Evolutionary conservation across 1,140 invertebrate genomes (phyloP).

Genomic region (Rhagoletis pomonella): DNA sequence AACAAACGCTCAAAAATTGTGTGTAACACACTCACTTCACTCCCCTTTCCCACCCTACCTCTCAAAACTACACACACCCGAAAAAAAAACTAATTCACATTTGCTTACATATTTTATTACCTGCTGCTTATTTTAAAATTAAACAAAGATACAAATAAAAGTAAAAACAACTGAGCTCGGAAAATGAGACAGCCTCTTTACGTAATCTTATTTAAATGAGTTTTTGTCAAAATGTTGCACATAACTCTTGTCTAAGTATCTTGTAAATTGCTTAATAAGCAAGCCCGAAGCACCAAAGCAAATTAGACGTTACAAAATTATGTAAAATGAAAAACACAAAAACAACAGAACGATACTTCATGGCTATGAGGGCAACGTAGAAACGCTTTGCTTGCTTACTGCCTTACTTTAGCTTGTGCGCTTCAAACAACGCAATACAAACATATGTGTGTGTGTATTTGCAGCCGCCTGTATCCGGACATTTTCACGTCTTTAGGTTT

Average conservation of each 20-base stretch:
- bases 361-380: too few relatives aligned
- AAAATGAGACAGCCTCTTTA: background rate
- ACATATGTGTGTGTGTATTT: background rate
- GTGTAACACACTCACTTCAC: too few relatives aligned
- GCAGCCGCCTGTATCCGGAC: too few relatives aligned
- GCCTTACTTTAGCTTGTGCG: too few relatives aligned
- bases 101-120: background rate
- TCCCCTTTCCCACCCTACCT: too few relatives aligned
- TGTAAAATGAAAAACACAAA: slow-evolving; percentile 5
- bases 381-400: too few relatives aligned
- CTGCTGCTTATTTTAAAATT: slow-evolving; percentile 29
- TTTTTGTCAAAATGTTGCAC: slow-evolving; percentile 72
- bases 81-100: too few relatives aligned
- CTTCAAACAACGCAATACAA: background rate
- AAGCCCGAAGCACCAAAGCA: slow-evolving; percentile 9
- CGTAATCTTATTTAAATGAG: slow-evolving; percentile 15
- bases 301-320: slow-evolving; percentile 30
- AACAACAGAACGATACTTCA: background rate
- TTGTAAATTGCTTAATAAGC: slow-evolving; percentile 73
- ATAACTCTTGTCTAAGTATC: slow-evolving; percentile 73
- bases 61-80: too few relatives aligned
- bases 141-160: background rate
- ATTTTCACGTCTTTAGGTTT: too few relatives aligned
- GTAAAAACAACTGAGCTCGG: background rate
- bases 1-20: too few relatives aligned